Base-by-base conservation (phyloP, 2,113 vertebrate genomes). In the Bufo gargarizans region DNA sequence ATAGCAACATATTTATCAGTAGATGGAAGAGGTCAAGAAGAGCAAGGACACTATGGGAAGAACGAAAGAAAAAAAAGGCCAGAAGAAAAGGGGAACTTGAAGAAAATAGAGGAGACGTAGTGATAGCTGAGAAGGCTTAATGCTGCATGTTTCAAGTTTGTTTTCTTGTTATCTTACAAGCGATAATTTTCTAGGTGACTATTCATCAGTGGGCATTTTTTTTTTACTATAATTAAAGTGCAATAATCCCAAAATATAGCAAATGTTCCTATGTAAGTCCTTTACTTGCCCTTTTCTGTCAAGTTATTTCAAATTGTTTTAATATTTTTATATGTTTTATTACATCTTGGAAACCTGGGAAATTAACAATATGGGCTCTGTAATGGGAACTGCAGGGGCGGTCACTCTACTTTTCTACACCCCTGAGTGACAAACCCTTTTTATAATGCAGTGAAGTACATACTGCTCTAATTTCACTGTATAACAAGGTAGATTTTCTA, bases 101-200 rank as follows among this genome's bases (percentile, higher is more conserved):
- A 86, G 17, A 53, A 55, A 43, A 17, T 6, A 78, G 45, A 33
- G 16, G 13, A 20, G 84, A 84, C 9, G 19, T 8, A 33, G n/a
- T 55, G 49, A 33, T 14, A 45, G 71, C 53, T 58, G 47, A 14
- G 45, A 49, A 82, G 22, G 56, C 67, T 50, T 56, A 88, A 88
- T 88, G 87, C 82, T 84, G 81, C 61, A 88, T 88, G 87, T 88
- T 88, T 88, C 82, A 84, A 53, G 59, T 88, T 88, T 84, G 82
- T 88, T 88, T 84, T 88, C 72, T 67, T 77, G 49, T 47, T 22
- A 50, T 71, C 80, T 88, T n/a, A 83, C 81, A 83, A 9, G 43
- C 6, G 19, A 47, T 17, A 7, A 74, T 74, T 74, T 17, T 22
- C 3, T 33, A 22, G 4, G 11, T 71, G 22, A 71, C n/a, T 33